Conservation (phyloP, 2,797 vertebrate species). For the Monodelphis domestica region DNA sequence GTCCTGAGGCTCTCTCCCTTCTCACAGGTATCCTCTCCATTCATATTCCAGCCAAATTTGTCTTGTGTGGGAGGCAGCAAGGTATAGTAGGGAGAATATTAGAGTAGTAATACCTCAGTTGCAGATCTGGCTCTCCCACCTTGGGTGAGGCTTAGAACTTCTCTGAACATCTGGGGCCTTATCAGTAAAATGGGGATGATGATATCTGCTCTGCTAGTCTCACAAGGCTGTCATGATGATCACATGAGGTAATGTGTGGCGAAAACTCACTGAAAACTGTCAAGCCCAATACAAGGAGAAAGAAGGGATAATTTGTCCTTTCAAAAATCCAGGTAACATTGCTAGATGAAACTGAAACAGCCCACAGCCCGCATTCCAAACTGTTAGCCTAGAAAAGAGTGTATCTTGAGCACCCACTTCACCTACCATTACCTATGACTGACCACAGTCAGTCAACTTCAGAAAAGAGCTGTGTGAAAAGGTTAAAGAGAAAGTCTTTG, state of each 20-base stretch:
- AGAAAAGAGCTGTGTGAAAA: constrained; percentile 59
- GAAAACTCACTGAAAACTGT: rapidly evolving
- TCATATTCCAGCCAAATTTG: not conserved
- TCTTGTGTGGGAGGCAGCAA: too few relatives aligned
- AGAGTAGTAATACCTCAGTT: too few relatives aligned
- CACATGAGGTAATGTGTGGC: not conserved
- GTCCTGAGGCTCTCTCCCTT: not conserved
- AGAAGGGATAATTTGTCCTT: not conserved
- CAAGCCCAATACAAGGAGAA: not conserved
- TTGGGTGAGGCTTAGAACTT: not conserved
- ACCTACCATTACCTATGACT: constrained; percentile 7
- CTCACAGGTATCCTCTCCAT: too few relatives aligned
- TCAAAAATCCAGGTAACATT: not conserved
- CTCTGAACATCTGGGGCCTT: not conserved
- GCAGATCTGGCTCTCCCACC: too few relatives aligned
- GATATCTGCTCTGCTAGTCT: not conserved
- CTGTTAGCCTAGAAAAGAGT: not conserved
- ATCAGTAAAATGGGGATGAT: not conserved
- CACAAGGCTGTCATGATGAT: not conserved
- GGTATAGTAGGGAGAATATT: too few relatives aligned
- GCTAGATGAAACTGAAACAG: not conserved
- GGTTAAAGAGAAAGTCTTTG: constrained; percentile 74
- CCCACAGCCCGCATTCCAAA: not conserved
- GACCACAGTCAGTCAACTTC: not conserved
- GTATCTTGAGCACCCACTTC: not conserved